These are phyloP conservation scores for Agapornis roseicollis DNA, from an alignment of 2,113 vertebrate species.

Conservation along the genomic window DNA sequence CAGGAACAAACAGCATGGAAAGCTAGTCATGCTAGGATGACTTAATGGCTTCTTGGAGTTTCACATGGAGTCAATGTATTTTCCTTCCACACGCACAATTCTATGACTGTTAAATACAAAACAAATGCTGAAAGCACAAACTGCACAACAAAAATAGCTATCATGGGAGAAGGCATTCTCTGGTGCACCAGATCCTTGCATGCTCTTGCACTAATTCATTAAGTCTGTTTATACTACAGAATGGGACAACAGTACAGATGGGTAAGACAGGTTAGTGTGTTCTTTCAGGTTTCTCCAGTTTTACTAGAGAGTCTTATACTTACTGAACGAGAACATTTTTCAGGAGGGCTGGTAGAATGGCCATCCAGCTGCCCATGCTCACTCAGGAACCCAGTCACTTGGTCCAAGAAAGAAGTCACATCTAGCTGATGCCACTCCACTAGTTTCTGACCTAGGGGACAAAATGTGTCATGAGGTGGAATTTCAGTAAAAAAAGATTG, in stretches of 20 bases:
- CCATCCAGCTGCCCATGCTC: constrained; percentile 97
- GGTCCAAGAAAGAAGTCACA: constrained; percentile 95
- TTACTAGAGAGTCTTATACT: constrained; percentile 60
- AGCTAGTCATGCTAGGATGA: not conserved
- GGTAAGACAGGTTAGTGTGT: not conserved
- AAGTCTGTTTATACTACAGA: not conserved
- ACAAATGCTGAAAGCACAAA: not conserved
- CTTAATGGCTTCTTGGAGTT: not conserved
- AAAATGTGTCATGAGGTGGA: not conserved
- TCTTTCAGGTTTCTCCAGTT: not conserved
- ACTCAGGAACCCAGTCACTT: constrained; percentile 92
- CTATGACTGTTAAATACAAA: not conserved
- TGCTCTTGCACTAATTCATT: not conserved
- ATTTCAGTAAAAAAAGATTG: not conserved
- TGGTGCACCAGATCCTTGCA: not conserved
- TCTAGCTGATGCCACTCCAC: constrained; percentile 98
- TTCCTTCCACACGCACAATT: not conserved
- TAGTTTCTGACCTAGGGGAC: constrained; percentile 90
- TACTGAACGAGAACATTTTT: constrained; percentile 93
- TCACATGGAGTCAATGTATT: not conserved
- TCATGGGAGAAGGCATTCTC: not conserved
- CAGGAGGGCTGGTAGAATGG: constrained; percentile 89
- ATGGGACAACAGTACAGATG: not conserved
- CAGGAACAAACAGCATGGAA: not conserved
- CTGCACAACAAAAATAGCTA: not conserved